Evolutionary conservation across 2,113 vertebrate genomes (phyloP).

Genomic region (Anas platyrhynchos): DNA sequence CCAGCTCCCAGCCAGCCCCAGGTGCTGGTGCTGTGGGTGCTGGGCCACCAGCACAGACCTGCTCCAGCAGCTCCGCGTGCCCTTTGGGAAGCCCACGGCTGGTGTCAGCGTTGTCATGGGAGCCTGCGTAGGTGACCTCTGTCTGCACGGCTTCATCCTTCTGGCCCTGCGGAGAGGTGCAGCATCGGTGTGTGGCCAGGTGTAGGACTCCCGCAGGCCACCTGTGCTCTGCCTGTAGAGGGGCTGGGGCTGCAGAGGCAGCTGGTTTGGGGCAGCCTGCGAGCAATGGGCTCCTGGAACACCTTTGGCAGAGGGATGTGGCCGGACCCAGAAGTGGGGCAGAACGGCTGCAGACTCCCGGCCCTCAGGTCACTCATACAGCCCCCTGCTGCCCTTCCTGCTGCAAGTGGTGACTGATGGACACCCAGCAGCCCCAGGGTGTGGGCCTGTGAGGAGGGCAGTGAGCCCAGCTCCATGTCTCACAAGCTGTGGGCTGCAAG

Average conservation of each 20-base stretch:
- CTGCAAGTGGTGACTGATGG: neutral
- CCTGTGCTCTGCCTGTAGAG: neutral
- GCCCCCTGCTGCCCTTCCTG: neutral
- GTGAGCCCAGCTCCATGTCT: neutral
- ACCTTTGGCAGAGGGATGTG: neutral
- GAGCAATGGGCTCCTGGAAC: neutral
- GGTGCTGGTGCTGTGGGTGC: rapidly evolving
- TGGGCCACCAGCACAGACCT: neutral
- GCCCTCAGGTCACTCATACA: neutral
- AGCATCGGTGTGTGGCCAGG: neutral
- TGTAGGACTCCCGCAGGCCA: neutral
- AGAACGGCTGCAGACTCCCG: neutral
- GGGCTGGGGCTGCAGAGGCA: neutral
- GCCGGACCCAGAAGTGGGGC: neutral
- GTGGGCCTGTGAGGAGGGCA: rapidly evolving
- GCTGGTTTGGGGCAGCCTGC: neutral
- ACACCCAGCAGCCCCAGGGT: neutral
- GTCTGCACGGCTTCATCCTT: neutral
- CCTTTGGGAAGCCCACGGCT: rapidly evolving
- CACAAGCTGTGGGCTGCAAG: neutral
- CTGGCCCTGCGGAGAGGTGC: neutral
- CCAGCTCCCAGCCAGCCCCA: neutral
- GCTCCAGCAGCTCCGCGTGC: neutral
- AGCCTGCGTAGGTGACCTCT: neutral
- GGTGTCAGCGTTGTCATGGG: neutral